Conservation (phyloP, 2,797 vertebrate genomes). For the Agapornis canus region DNA sequence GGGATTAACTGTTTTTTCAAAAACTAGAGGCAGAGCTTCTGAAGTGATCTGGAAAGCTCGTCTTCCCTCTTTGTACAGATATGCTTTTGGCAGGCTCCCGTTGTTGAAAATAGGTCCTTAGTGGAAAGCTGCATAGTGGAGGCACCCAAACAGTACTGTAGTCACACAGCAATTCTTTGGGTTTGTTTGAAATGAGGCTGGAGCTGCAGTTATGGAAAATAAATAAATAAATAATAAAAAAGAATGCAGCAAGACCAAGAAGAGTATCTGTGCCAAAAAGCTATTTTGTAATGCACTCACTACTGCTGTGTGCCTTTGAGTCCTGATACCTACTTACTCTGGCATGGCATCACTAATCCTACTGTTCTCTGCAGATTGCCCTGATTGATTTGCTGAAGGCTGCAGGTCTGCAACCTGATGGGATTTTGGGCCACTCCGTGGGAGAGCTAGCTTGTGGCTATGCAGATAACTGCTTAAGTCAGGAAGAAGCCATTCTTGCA, state of each 20-base stretch:
- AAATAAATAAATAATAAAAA: not conserved
- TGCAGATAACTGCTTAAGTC: conserved; percentile 89
- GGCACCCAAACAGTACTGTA: not conserved
- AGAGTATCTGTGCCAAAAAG: not conserved
- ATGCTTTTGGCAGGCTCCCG: not conserved
- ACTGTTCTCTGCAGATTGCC: conserved; percentile 82
- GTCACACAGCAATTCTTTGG: not conserved
- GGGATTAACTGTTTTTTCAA: not conserved
- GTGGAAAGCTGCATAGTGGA: not conserved
- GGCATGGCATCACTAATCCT: not conserved
- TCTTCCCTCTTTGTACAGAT: not conserved
- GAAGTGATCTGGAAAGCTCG: not conserved
- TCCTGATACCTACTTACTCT: not conserved
- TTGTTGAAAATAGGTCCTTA: not conserved
- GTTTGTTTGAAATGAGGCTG: not conserved
- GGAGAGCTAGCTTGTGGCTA: conserved; percentile 96
- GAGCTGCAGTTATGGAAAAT: not conserved
- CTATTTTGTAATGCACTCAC: not conserved
- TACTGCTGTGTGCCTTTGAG: not conserved
- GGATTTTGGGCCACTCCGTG: conserved; percentile 94
- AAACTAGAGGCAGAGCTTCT: not conserved
- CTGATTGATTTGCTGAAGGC: conserved; percentile 90
- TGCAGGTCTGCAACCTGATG: conserved; percentile 88
- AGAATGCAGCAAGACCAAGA: not conserved
- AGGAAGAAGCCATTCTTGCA: conserved; percentile 85